Evolutionary conservation across 2,113 vertebrate genomes (phyloP).

Genomic region (Hucho hucho): DNA sequence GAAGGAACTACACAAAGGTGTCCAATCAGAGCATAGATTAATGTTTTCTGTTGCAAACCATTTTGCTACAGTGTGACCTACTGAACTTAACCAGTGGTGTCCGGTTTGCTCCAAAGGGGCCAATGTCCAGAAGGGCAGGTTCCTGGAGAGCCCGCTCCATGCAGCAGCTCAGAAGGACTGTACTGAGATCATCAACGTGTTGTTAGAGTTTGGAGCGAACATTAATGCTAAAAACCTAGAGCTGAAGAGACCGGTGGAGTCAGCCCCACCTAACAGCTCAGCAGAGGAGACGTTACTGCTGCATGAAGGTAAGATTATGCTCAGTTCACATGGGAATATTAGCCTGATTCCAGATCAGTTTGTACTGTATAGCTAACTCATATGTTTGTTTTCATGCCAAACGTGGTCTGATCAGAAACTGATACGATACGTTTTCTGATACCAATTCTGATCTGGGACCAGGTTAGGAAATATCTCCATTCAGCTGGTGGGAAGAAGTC

Average conservation of each 20-base stretch:
- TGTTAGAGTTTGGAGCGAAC: conserved; percentile 87
- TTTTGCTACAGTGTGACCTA: too few species aligned
- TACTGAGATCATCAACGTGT: conserved; percentile 74
- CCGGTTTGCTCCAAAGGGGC: conserved; percentile 66
- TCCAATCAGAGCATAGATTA: background rate
- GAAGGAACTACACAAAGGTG: too few species aligned
- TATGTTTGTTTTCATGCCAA: too few species aligned
- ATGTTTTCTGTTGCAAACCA: background rate
- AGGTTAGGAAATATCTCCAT: too few species aligned
- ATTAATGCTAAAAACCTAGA: conserved; percentile 83
- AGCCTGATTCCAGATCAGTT: too few species aligned
- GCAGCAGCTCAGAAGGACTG: conserved; percentile 81
- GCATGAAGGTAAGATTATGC: conserved; percentile 72
- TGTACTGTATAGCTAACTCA: too few species aligned
- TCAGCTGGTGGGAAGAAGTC: too few species aligned
- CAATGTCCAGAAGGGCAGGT: conserved; percentile 83
- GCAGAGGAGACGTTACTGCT: conserved; percentile 79
- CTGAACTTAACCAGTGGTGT: background rate
- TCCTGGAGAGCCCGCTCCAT: conserved; percentile 83
- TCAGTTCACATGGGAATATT: background rate
- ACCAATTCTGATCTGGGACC: too few species aligned
- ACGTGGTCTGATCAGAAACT: too few species aligned
- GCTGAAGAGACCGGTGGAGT: conserved; percentile 79
- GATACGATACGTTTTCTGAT: too few species aligned
- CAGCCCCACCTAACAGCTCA: conserved; percentile 74